These are phyloP conservation scores for Macrosteles quadrilineatus DNA, from an alignment of 1,140 invertebrate species.

Conservation along the genomic window DNA sequence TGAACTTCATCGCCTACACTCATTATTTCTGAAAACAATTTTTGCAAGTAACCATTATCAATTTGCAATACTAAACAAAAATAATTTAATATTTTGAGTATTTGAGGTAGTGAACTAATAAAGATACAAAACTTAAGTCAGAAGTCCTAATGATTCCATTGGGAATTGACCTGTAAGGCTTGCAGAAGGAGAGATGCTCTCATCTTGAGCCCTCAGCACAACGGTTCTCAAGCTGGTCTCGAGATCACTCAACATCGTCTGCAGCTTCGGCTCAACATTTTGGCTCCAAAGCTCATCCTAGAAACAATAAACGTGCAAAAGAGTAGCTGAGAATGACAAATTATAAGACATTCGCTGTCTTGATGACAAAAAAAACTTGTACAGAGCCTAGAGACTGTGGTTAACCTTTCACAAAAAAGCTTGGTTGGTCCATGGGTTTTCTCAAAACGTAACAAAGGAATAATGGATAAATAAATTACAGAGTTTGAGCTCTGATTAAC, in stretches of 20 bases:
- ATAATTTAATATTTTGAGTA: too few relatives aligned
- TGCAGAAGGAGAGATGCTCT: neutral
- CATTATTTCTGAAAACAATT: constrained; percentile 51
- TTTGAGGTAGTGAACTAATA: too few relatives aligned
- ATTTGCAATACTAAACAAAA: too few relatives aligned
- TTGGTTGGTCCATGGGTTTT: too few relatives aligned
- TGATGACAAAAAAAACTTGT: neutral
- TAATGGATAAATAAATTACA: too few relatives aligned
- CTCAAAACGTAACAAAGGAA: too few relatives aligned
- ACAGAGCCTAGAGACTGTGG: neutral
- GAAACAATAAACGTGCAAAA: neutral
- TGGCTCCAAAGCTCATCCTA: constrained; percentile 54
- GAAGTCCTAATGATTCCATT: too few relatives aligned
- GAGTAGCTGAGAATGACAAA: neutral
- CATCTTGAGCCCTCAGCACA: constrained; percentile 38
- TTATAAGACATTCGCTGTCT: neutral
- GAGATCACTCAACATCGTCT: constrained; percentile 55
- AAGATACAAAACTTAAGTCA: too few relatives aligned
- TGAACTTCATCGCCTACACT: constrained; percentile 56
- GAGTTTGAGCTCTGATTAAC: too few relatives aligned
- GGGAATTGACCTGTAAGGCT: constrained; percentile 10
- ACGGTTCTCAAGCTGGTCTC: constrained; percentile 54
- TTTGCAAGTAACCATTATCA: too few relatives aligned
- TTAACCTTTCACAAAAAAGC: too few relatives aligned
- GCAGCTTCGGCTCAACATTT: constrained; percentile 54